Evolutionary conservation across 2,888 invertebrate species (phyloP).

Genomic region (Chironomus tentans): DNA sequence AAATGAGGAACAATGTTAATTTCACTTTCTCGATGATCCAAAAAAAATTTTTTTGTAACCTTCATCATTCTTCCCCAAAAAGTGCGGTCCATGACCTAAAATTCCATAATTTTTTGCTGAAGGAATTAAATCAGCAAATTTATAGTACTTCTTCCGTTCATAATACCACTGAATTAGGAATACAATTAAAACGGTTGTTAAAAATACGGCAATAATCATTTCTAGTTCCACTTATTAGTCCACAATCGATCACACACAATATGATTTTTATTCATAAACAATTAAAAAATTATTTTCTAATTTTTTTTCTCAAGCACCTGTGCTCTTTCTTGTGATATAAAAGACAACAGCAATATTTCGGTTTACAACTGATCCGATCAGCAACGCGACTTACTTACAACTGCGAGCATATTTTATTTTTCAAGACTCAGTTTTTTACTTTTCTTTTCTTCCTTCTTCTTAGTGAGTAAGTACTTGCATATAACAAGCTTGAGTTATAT

Average conservation of each 20-base stretch:
- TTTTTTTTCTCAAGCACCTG: no score
- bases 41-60: background rate
- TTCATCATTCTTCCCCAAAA: slow-evolving; percentile 16
- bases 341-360: background rate
- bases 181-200: slow-evolving; percentile 6
- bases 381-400: background rate
- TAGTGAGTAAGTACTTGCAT: background rate
- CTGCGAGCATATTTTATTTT: background rate
- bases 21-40: no score
- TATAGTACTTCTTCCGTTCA: slow-evolving; percentile 6
- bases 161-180: slow-evolving; percentile 8
- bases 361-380: background rate
- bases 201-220: slow-evolving; percentile 16
- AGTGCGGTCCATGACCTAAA: slow-evolving; percentile 1
- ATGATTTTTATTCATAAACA: background rate
- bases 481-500: background rate
- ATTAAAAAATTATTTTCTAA: background rate
- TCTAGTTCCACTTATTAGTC: no score
- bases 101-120: background rate
- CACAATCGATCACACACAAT: background rate
- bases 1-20: no score
- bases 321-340: no score
- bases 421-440: background rate
- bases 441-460: background rate
- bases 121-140: slow-evolving; percentile 16